Conservation (phyloP, 2,797 vertebrate species). For the Pangasius macronema region DNA sequence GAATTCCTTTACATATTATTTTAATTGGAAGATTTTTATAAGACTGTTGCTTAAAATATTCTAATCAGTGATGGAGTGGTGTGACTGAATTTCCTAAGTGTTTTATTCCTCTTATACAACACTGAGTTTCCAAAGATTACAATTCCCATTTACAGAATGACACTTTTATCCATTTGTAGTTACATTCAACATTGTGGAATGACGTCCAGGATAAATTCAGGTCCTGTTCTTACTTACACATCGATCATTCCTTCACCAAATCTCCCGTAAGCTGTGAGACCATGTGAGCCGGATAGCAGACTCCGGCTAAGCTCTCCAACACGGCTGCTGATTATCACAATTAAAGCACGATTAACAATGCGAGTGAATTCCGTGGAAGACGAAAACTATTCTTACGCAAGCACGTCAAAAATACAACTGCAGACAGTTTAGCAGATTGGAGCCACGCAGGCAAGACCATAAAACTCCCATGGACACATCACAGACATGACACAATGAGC, state of each 20-base stretch:
- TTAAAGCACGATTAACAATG: neutral
- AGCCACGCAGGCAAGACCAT: slow-evolving; percentile 16
- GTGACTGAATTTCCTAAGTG: neutral
- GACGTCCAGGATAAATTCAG: neutral
- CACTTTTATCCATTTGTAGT: neutral
- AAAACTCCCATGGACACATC: slow-evolving; percentile 40
- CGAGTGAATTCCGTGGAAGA: neutral
- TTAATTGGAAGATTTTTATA: neutral
- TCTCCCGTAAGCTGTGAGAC: neutral
- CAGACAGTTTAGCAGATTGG: slow-evolving; percentile 11
- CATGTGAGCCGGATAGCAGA: neutral
- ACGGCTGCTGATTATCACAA: neutral
- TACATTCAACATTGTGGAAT: neutral
- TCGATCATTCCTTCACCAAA: neutral
- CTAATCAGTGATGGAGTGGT: neutral
- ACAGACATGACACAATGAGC: slow-evolving; percentile 40
- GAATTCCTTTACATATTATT: neutral
- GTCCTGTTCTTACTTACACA: neutral
- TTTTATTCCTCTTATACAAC: neutral
- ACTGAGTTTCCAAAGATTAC: neutral
- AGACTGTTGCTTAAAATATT: neutral
- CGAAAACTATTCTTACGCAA: neutral
- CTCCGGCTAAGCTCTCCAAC: neutral
- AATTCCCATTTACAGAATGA: neutral
- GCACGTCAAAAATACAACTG: slow-evolving; percentile 6